Evolutionary conservation across 37 sponge, comb jelly and placozoan genomes (phyloP).

Genomic region (Axinella damicornis): DNA sequence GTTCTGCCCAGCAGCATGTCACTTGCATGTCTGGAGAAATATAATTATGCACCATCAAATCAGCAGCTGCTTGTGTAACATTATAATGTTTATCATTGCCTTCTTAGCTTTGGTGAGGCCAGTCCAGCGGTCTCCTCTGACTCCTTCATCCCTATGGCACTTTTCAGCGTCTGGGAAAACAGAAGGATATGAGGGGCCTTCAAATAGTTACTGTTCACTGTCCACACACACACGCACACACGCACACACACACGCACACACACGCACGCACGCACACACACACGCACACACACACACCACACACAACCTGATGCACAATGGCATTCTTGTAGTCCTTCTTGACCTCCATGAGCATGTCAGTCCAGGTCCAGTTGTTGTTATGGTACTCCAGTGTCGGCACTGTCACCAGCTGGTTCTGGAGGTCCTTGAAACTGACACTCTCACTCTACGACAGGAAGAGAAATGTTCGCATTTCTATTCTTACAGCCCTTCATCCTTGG

Average conservation of each 20-base stretch:
- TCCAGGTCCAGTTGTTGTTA: slow-evolving; percentile 91
- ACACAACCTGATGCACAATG: slow-evolving; percentile 79
- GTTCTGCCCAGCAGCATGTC: background rate
- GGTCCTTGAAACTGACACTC: slow-evolving; percentile 75
- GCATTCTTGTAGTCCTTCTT: slow-evolving; percentile 91
- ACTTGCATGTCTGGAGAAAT: background rate
- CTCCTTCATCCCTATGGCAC: slow-evolving; percentile 73
- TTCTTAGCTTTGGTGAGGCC: slow-evolving; percentile 52
- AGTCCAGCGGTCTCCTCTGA: slow-evolving; percentile 65
- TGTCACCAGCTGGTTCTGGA: slow-evolving; percentile 72
- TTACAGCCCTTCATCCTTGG: too few species aligned
- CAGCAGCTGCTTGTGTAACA: background rate
- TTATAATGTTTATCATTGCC: background rate
- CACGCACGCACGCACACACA: too few species aligned
- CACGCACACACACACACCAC: too few species aligned
- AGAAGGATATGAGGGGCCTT: too few species aligned
- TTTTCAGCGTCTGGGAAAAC: slow-evolving; percentile 59
- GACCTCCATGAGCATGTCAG: slow-evolving; percentile 88
- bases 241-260: too few species aligned
- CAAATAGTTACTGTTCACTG: too few species aligned
- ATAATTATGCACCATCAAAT: background rate
- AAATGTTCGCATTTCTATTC: background rate
- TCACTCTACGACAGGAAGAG: slow-evolving; percentile 42
- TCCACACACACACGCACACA: too few species aligned
- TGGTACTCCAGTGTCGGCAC: slow-evolving; percentile 94